phyloP scores from a whole-genome alignment of 2,113 vertebrate genomes.

The Ageneiosus marmoratus region DNA sequence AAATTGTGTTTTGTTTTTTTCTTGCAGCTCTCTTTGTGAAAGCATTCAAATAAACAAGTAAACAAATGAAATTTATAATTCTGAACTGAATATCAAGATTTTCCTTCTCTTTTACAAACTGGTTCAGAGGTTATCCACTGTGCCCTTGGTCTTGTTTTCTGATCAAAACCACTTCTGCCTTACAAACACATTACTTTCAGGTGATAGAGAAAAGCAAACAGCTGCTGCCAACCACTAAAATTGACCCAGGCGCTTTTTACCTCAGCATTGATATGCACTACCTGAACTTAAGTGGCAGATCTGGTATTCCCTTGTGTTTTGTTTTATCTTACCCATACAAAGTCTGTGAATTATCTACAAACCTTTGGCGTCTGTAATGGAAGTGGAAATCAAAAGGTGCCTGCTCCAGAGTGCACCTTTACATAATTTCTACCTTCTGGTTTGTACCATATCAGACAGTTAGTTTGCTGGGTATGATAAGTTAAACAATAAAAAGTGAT shows the following conservation, averaged over 20 bases:
- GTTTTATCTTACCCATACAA: slow-evolving; percentile 79
- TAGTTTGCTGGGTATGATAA: slow-evolving; percentile 45
- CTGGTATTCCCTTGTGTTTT: slow-evolving; percentile 69
- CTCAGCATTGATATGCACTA: slow-evolving; percentile 72
- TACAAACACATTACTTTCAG: slow-evolving; percentile 79
- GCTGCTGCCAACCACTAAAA: slow-evolving; percentile 65
- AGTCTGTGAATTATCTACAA: slow-evolving; percentile 76
- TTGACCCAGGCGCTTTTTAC: slow-evolving; percentile 72
- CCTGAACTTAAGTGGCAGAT: slow-evolving; percentile 76
- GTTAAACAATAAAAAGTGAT: slow-evolving; percentile 46
- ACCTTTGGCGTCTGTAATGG: slow-evolving; percentile 69
- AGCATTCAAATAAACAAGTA: neutral
- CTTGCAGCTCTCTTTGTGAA: neutral
- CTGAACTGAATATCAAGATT: slow-evolving; percentile 29
- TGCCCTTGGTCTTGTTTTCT: slow-evolving; percentile 71
- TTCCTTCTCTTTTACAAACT: slow-evolving; percentile 60
- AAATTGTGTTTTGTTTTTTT: neutral
- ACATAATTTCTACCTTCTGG: slow-evolving; percentile 15
- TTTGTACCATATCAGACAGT: slow-evolving; percentile 46
- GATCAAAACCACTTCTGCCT: slow-evolving; percentile 74
- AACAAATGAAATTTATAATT: slow-evolving; percentile 32
- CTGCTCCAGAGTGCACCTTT: slow-evolving; percentile 59
- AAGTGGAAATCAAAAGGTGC: slow-evolving; percentile 66
- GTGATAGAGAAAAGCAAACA: slow-evolving; percentile 77
- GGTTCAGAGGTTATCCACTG: slow-evolving; percentile 76